A percentile compares a stretch with the other conserved stretches of the same genome.
These are phyloP conservation scores for Labia minor DNA, from an alignment of 2,888 invertebrate species.

Conservation along the genomic window DNA sequence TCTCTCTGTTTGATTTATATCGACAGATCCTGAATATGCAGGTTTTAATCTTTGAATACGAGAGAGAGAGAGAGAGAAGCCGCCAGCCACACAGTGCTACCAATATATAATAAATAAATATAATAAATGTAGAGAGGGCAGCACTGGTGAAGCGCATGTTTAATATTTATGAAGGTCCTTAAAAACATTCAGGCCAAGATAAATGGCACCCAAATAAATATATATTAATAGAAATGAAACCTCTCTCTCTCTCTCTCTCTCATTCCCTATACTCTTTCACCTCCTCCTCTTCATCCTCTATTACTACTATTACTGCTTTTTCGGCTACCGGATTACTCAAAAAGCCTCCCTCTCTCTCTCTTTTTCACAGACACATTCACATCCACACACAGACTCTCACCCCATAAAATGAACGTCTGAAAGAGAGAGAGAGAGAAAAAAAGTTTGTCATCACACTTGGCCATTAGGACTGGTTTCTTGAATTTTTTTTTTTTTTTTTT, in stretches of 20 bases:
- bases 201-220: neutral
- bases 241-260: too few species aligned
- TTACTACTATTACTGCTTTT: neutral
- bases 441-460: neutral
- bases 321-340: neutral
- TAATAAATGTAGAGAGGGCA: neutral
- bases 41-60: neutral
- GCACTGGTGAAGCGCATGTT: neutral
- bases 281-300: too few species aligned
- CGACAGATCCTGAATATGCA: neutral
- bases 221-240: neutral
- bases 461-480: neutral
- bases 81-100: neutral
- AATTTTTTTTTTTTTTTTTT: neutral
- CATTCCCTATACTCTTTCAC: too few species aligned
- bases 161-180: neutral
- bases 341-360: neutral
- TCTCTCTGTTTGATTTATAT: neutral
- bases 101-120: neutral
- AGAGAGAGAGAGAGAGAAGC: neutral
- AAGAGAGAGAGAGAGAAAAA: too few species aligned
- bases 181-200: neutral
- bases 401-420: neutral
- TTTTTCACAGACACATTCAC: too few species aligned
- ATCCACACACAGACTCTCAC: too few species aligned